A percentile compares a stretch with the other conserved stretches of the same genome.
Evolutionary conservation across 2,888 invertebrate species (phyloP).

Genomic region (Lycocerus yunnanus): DNA sequence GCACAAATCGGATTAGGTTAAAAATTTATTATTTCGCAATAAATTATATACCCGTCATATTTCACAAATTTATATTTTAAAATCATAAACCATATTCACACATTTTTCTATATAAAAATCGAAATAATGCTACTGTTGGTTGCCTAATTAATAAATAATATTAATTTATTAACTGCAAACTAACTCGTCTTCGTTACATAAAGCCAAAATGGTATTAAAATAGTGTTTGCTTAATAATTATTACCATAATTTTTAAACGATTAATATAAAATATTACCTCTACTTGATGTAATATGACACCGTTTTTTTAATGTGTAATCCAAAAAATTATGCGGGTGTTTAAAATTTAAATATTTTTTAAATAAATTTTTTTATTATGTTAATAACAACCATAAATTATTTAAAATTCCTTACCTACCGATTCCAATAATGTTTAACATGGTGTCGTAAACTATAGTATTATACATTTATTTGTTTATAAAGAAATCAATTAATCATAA

Average conservation of each 20-base stretch:
- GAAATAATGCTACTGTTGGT: neutral
- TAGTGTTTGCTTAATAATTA: neutral
- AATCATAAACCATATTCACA: neutral
- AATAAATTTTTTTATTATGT: neutral
- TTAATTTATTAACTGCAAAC: neutral
- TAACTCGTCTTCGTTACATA: neutral
- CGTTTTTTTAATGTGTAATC: neutral
- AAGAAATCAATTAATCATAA: neutral
- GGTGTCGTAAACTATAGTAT: neutral
- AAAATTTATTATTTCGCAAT: neutral
- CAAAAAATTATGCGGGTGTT: neutral
- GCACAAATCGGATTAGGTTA: neutral
- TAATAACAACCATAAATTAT: neutral
- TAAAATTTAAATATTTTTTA: neutral
- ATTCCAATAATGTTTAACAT: neutral
- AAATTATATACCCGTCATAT: neutral
- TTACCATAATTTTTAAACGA: neutral
- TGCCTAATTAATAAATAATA: neutral
- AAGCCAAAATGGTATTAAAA: neutral
- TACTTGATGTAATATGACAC: constrained; percentile 3
- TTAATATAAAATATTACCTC: neutral
- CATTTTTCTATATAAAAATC: neutral
- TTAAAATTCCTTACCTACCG: neutral
- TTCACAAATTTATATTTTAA: neutral
- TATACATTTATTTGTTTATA: neutral